Base-by-base conservation (phyloP, 1,140 invertebrate species). In the Neodiprion pinetum region DNA sequence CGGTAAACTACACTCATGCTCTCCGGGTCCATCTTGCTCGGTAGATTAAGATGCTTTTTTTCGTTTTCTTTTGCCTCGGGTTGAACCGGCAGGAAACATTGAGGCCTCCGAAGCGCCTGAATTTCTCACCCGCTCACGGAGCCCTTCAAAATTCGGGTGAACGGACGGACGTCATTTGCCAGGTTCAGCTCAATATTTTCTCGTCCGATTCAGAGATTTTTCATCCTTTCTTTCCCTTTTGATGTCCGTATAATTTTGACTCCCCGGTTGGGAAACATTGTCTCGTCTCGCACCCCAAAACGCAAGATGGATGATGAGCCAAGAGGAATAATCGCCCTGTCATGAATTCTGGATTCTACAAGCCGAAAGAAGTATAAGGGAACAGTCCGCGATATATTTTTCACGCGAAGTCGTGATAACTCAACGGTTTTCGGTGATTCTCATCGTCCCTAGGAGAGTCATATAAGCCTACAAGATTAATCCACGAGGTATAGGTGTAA, bases 231-330 rank as follows among this genome's bases (percentile, higher is more conserved):
- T 47, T 23, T 21, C 67, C 67, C 67, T 69, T 69, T 69, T 69
- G 67, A 69, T 69, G 67, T 69, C 67, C 67, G 67, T 14, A 69
- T 69, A 69, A 69, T 69, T 69, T 69, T 69, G 67, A 69, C 67
- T 23, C 67, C 12, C 67, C 11, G 11, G 67, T 77, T 74, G 76
- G 69, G 76, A 77, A 79, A 76, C 77, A 79, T 74, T 67, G 72
- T 70, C 70, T 50, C 67, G 49, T 78, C 50, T 48, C 48, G 72
- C 40, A 47, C 74, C 72, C 70, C 71, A 40, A 40, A 40, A 40
- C 67, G 72, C 72, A 66, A 48, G 48, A 67, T 75, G 68, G 68
- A 74, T 40, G 12, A 23, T 17, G 40, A 10, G 48, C 48, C 14
- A 23, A 72, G 10, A 50, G 71, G 70, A 72, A 67, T 66, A 53